A percentile compares a stretch with the other conserved stretches of the same genome.
phyloP scores from a whole-genome alignment of 2,113 vertebrate genomes.

The Galemys pyrenaicus region DNA sequence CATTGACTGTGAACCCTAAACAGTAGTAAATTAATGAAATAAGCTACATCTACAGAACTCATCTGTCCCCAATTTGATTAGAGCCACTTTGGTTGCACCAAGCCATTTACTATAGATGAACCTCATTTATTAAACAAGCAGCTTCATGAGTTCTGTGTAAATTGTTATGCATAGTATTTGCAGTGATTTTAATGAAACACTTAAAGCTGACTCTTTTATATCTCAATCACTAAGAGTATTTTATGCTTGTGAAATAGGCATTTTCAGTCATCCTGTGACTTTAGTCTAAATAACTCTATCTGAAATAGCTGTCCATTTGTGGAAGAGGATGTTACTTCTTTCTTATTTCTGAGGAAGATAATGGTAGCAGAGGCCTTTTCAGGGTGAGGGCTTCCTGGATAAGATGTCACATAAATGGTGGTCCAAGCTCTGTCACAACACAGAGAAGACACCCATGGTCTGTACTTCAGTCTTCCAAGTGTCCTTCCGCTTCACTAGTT shows the following conservation, averaged over 20 bases:
- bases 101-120: conserved; percentile 84
- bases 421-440: not conserved
- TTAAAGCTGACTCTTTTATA: conserved; percentile 74
- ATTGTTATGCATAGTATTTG: conserved; percentile 74
- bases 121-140: conserved; percentile 83
- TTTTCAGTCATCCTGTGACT: conserved; percentile 49
- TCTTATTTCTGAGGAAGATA: not conserved
- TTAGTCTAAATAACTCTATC: conserved; percentile 41
- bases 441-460: not conserved
- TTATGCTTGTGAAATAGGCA: conserved; percentile 38
- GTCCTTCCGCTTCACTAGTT: not conserved
- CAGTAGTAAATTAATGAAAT: conserved; percentile 90
- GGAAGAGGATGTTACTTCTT: not conserved
- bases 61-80: conserved; percentile 89
- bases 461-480: rapidly evolving
- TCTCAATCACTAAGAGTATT: conserved; percentile 66
- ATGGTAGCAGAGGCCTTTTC: not conserved
- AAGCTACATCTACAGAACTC: conserved; percentile 83
- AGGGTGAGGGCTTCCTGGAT: not conserved
- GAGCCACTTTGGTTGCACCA: conserved; percentile 79
- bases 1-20: conserved; percentile 85
- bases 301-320: not conserved
- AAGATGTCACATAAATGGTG: not conserved
- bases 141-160: conserved; percentile 72
- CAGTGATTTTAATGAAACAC: conserved; percentile 81